phyloP scores from a whole-genome alignment of 2,888 invertebrate species.

The Tachystola acroxantha region DNA sequence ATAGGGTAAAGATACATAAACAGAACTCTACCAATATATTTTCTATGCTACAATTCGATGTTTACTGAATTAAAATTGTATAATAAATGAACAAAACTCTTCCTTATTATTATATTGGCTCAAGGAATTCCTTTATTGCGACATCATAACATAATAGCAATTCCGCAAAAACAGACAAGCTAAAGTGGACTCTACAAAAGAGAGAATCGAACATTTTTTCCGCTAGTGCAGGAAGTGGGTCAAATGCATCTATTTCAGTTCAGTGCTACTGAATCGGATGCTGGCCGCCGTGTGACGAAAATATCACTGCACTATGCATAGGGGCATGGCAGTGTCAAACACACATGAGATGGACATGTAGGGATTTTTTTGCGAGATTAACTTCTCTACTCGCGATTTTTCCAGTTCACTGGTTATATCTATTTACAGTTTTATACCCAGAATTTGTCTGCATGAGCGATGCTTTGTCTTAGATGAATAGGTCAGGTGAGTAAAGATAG shows the following conservation, averaged over 20 bases:
- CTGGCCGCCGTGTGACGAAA: slow-evolving; percentile 56
- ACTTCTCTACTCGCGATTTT: no score
- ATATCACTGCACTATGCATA: slow-evolving; percentile 68
- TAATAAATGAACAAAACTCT: background rate
- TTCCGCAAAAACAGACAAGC: slow-evolving; percentile 7
- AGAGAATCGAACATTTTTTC: slow-evolving; percentile 26
- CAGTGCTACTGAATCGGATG: slow-evolving; percentile 49
- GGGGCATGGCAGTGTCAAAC: slow-evolving; percentile 17
- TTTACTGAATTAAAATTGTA: no score
- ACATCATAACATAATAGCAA: no score
- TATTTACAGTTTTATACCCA: no score
- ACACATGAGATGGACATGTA: slow-evolving; percentile 29
- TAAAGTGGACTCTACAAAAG: slow-evolving; percentile 22
- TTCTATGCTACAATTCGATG: no score
- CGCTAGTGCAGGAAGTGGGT: slow-evolving; percentile 51
- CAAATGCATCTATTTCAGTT: slow-evolving; percentile 66
- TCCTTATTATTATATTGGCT: background rate
- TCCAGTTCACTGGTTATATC: no score
- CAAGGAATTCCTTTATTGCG: background rate
- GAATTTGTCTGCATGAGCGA: no score
- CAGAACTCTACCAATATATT: no score
- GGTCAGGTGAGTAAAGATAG: no score
- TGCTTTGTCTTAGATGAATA: no score
- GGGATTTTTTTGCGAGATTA: no score
- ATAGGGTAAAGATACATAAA: no score